Conservation (phyloP, 2,888 invertebrate genomes). For the Copidosoma aretas region DNA sequence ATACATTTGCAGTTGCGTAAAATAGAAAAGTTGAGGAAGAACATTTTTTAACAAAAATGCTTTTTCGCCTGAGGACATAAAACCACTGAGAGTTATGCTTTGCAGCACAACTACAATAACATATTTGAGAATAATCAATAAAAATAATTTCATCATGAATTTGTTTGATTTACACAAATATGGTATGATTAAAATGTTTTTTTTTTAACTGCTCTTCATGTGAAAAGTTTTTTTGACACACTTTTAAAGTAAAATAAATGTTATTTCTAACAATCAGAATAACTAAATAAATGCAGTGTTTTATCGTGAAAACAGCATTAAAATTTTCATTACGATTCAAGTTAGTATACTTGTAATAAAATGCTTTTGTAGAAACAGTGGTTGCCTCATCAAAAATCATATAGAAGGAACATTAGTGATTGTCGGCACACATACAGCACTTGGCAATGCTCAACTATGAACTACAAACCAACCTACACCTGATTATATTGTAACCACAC, state of each 20-base stretch:
- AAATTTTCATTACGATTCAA: background rate
- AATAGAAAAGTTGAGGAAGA: background rate
- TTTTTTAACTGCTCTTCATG: no score
- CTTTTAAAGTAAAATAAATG: no score
- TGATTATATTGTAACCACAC: conserved; percentile 59
- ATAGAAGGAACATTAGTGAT: conserved; percentile 60
- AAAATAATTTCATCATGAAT: no score
- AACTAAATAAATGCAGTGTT: no score
- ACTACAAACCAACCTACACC: conserved; percentile 59
- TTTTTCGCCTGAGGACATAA: conserved; percentile 16
- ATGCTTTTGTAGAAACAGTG: conserved; percentile 29
- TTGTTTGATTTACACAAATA: no score
- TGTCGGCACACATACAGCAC: conserved; percentile 63
- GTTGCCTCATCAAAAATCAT: conserved; percentile 36
- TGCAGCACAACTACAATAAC: background rate
- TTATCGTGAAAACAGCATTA: no score
- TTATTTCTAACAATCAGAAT: background rate
- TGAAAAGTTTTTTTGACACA: no score
- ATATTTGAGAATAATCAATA: no score
- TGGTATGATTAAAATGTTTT: no score
- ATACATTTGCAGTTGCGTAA: background rate
- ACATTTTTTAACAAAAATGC: conserved; percentile 10
- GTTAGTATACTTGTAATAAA: background rate
- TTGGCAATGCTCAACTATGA: conserved; percentile 62
- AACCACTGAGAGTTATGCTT: conserved; percentile 13